Percentiles rank a stretch among this genome's conserved stretches.
Conservation (phyloP, 1,140 invertebrate species). For the Aphelinus atriplicis region DNA sequence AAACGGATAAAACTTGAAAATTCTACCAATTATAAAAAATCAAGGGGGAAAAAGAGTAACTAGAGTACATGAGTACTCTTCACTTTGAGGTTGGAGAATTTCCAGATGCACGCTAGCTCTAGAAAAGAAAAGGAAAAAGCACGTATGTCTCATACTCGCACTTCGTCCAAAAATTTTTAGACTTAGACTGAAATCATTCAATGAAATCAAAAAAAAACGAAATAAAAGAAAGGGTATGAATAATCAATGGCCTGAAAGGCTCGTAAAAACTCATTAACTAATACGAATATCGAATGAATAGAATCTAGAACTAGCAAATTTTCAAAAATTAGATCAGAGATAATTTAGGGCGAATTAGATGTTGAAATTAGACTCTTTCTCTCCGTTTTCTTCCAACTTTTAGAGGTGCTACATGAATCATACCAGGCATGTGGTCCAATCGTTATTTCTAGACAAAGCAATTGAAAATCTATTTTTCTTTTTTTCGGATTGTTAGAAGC, state of each 20-base stretch:
- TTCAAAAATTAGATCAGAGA: background rate
- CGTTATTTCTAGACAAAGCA: background rate
- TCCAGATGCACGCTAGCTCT: background rate
- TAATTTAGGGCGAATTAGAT: no score
- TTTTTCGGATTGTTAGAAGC: background rate
- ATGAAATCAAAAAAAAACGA: background rate
- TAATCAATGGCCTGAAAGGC: background rate
- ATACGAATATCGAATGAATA: background rate
- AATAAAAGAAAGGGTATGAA: background rate
- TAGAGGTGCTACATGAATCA: background rate
- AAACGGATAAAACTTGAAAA: background rate
- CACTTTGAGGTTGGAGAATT: background rate
- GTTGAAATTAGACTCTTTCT: background rate
- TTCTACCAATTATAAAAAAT: background rate
- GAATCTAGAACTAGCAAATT: background rate
- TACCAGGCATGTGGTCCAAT: background rate
- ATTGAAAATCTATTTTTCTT: background rate
- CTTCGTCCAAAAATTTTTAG: constrained; percentile 1
- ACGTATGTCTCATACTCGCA: background rate
- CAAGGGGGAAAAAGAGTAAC: background rate
- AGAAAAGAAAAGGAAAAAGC: background rate
- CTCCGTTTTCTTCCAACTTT: background rate
- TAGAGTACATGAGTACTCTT: background rate
- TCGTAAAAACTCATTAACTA: background rate
- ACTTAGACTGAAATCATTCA: background rate